Evolutionary conservation across 2,797 vertebrate genomes (phyloP).

Genomic region (Sebastes itinus): DNA sequence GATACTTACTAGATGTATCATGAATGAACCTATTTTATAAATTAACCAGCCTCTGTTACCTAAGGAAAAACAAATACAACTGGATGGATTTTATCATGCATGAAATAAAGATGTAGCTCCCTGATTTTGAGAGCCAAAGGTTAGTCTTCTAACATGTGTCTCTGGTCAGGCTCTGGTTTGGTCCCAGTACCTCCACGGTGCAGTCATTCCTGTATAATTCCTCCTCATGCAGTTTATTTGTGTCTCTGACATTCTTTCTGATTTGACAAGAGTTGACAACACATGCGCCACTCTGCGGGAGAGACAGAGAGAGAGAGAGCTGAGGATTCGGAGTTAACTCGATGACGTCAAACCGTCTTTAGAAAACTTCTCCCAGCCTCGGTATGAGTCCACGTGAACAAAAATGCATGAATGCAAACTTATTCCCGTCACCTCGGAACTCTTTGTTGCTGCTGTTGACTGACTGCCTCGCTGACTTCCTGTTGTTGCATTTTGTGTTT

Average conservation of each 20-base stretch:
- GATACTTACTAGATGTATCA: too few relatives aligned
- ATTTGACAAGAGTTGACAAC: not conserved
- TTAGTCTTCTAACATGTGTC: not conserved
- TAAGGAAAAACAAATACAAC: too few relatives aligned
- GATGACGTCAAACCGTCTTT: not conserved
- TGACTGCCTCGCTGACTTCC: not conserved
- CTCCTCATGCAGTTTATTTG: slow-evolving; percentile 1
- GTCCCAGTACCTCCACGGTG: not conserved
- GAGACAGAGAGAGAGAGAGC: not conserved
- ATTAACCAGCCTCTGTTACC: too few relatives aligned
- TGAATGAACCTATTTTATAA: too few relatives aligned
- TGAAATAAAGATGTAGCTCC: not conserved
- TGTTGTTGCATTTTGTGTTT: not conserved
- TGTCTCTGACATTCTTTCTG: not conserved
- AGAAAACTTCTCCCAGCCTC: not conserved
- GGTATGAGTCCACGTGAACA: not conserved
- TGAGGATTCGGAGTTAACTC: not conserved
- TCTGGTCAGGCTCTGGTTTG: not conserved
- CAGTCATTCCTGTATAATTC: not conserved
- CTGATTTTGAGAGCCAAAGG: not conserved
- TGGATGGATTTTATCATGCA: too few relatives aligned
- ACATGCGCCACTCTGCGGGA: not conserved
- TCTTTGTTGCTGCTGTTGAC: not conserved
- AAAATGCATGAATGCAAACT: not conserved
- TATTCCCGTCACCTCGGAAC: not conserved